Evolutionary conservation across 2,113 vertebrate genomes (phyloP).

Genomic region (Macrotus californicus): DNA sequence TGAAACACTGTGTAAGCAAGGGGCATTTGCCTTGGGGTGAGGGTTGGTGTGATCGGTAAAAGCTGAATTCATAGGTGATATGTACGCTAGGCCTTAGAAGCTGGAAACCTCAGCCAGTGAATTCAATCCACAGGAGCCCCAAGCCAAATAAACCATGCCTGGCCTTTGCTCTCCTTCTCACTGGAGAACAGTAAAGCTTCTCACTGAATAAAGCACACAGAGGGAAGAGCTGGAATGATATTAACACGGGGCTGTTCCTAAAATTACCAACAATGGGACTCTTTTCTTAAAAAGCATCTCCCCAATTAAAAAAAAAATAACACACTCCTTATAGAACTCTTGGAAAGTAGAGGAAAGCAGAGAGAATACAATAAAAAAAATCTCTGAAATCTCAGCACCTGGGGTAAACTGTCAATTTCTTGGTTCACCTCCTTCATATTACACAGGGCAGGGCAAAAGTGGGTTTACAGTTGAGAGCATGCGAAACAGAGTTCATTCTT

Average conservation of each 20-base stretch:
- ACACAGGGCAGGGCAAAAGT: neutral
- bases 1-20: neutral
- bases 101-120: neutral
- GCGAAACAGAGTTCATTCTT: neutral
- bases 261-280: neutral
- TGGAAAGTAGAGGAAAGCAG: neutral
- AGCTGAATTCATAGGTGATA: neutral
- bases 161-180: neutral
- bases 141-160: neutral
- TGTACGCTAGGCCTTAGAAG: neutral
- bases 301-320: neutral
- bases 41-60: neutral
- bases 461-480: neutral
- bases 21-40: neutral
- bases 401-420: neutral
- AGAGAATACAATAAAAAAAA: conserved; percentile 14
- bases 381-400: neutral
- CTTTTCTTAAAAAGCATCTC: neutral
- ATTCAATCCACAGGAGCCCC: neutral
- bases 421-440: conserved; percentile 20
- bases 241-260: neutral
- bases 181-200: neutral
- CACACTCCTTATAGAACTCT: neutral
- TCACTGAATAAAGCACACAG: neutral
- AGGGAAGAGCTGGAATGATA: neutral